These are phyloP conservation scores for Leuctra nigra DNA, from an alignment of 2,888 invertebrate species.

Conservation along the genomic window DNA sequence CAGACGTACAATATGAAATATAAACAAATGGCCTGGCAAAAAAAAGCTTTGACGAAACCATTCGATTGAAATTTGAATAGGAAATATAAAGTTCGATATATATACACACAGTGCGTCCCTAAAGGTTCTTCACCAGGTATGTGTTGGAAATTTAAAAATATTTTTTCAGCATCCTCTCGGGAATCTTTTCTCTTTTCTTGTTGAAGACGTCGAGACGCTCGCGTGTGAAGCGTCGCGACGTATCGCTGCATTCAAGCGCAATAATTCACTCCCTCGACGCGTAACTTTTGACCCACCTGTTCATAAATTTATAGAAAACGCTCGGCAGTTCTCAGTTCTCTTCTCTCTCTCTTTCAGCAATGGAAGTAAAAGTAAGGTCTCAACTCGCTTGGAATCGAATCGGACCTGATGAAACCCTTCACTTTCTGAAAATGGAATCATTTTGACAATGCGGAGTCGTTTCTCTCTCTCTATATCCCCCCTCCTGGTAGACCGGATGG, in stretches of 20 bases:
- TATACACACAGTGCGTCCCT: background rate
- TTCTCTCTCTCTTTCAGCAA: background rate
- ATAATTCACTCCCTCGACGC: slow-evolving; percentile 3
- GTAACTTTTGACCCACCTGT: slow-evolving; percentile 9
- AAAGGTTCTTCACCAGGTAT: no score
- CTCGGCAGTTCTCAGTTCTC: no score
- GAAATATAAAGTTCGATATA: background rate
- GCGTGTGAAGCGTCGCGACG: background rate
- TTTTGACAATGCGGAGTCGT: background rate
- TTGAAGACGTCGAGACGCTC: no score
- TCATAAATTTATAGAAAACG: slow-evolving; percentile 5
- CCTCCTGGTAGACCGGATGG: no score
- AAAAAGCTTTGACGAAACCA: slow-evolving; percentile 3
- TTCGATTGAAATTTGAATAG: slow-evolving; percentile 9
- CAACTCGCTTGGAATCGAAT: slow-evolving; percentile 5
- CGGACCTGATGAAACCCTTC: background rate
- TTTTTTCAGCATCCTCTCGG: no score
- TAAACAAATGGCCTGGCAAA: slow-evolving; percentile 5
- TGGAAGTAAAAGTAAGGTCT: slow-evolving; percentile 5
- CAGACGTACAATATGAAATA: slow-evolving; percentile 3
- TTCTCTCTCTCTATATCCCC: background rate
- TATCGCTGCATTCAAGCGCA: slow-evolving; percentile 3
- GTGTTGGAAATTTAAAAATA: no score
- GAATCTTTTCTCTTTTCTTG: no score
- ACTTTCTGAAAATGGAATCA: background rate